A percentile compares a stretch with the other conserved stretches of the same genome.
These are phyloP conservation scores for Diglossa brunneiventris DNA, from an alignment of 2,113 vertebrate species.

Conservation along the genomic window DNA sequence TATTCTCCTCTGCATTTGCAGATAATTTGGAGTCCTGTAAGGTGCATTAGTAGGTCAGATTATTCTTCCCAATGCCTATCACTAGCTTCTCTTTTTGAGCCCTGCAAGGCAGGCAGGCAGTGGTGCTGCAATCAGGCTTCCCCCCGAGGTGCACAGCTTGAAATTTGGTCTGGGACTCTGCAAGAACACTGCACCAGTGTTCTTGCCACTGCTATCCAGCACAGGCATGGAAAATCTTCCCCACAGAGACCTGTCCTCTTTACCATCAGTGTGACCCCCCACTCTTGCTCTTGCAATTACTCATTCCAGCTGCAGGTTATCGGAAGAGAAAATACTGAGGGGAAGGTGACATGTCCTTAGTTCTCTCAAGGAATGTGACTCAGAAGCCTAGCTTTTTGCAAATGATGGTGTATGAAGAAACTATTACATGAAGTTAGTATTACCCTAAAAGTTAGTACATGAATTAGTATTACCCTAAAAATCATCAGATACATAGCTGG, in stretches of 20 bases:
- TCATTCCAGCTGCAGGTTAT: not conserved
- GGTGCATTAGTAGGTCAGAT: not conserved
- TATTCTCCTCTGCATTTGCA: not conserved
- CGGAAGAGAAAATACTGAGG: not conserved
- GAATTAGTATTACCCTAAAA: not conserved
- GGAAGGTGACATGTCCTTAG: not conserved
- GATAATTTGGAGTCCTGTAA: conserved; percentile 24
- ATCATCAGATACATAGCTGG: not conserved
- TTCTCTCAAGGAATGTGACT: not conserved
- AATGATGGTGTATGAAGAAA: not conserved
- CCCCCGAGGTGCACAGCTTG: not conserved
- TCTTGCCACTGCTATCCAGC: rapidly evolving
- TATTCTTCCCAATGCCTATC: not conserved
- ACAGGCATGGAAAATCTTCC: not conserved
- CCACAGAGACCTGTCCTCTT: not conserved
- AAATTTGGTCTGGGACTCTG: not conserved
- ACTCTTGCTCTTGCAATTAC: not conserved
- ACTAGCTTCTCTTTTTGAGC: not conserved
- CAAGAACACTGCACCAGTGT: not conserved
- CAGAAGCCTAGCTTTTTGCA: not conserved
- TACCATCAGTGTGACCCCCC: not conserved
- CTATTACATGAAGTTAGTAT: not conserved
- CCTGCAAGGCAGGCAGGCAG: not conserved
- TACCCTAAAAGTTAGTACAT: not conserved
- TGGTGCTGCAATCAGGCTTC: not conserved